Evolutionary conservation across 2,797 vertebrate genomes (phyloP), one percentile per base, ranked within the genome.

Genomic region (Miichthys miiuy): DNA sequence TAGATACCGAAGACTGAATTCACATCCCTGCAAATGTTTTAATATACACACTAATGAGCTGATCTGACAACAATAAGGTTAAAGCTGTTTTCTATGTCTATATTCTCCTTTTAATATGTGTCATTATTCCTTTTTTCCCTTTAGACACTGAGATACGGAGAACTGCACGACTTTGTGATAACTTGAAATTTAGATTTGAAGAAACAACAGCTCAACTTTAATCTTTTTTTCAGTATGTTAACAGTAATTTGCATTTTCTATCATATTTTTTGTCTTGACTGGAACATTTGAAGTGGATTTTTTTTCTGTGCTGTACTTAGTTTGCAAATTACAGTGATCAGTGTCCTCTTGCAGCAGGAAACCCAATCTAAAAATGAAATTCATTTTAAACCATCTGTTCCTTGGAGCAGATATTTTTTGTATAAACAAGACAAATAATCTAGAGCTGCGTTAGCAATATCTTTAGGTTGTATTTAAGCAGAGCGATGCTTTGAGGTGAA

Each of bases 31-130:
- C 38, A 68, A 27, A 52, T 21, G 10, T 12, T 60, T 63, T 67
- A 60, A 69, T 63, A 55, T 76, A 67, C 47, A 30, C 14, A 70
- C 27, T 54, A 68, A 67, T 51, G 14, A 72, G 58, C 9, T 4
- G 8, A 63, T 65, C 6, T 42, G 38, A 42, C 21, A 46, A 60
- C 48, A 69, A 61, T 6, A 5, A 48, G 13, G 34, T 23, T 42
- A 54, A 42, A 46, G 30, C 30, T 34, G 8, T 7, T 58, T 65
- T 2, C 41, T 11, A 7, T 50, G 23, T 38, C 34, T 34, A 8
- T 34, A 2, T 8, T 34, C 34, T 38, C 34, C 5, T 1, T 25
- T 14, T 25, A 1, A 21, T 51, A 9, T 14, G 3, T 51, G 12
- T n/a, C 48, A 25, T 47, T 6, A 20, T 27, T 17, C 27, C 50